Evolutionary conservation across 2,888 invertebrate genomes (phyloP), one percentile per base, ranked within the genome.

Genomic region (Cyclophora albipunctata): DNA sequence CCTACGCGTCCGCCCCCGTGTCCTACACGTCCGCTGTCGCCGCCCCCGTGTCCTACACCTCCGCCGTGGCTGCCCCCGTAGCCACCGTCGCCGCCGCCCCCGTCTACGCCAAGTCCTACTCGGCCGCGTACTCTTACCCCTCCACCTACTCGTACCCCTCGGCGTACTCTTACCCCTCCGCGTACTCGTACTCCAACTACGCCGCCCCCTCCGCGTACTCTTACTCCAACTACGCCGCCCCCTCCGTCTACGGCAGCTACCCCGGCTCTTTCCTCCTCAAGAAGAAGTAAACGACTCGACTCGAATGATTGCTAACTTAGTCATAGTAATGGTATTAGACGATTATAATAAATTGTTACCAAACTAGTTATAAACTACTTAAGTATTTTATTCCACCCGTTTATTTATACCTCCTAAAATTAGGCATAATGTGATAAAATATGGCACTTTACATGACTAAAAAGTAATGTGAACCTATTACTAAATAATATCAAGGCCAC

Each of bases 261-360:
- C 43, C 55, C 45, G 46, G 41, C 45, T 51, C 53, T 47, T 48
- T 55, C 49, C 51, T 55, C 48, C 48, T 41, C 48, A 55, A 55
- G 53, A 55, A 55, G 55, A 55, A 55, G 55, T 55, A 48, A 55
- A 47, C 43, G 34, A 43, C 44, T 51, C 43, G 34, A 43, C 44
- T 51, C 48, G 5, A 37, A 45, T 45, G 7, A 48, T 47, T 53
- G 44, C 49, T 47, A 47, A 45, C 49, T 51, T 53, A 53, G 53
- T 53, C 55, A 53, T 41, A 46, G 37, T 44, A 50, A 48, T 51
- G 49, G 48, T 52, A 42, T 42, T 43, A 43, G 43, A 43, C 34
- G 33, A 43, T 43, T 43, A 42, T 20, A 37, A 37, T 37, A 37
- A 37, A 37, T 37, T 37, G 37, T 37, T 37, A 37, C 5, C 37